phyloP scores from a whole-genome alignment of 2,113 vertebrate species.

The Pica pica region DNA sequence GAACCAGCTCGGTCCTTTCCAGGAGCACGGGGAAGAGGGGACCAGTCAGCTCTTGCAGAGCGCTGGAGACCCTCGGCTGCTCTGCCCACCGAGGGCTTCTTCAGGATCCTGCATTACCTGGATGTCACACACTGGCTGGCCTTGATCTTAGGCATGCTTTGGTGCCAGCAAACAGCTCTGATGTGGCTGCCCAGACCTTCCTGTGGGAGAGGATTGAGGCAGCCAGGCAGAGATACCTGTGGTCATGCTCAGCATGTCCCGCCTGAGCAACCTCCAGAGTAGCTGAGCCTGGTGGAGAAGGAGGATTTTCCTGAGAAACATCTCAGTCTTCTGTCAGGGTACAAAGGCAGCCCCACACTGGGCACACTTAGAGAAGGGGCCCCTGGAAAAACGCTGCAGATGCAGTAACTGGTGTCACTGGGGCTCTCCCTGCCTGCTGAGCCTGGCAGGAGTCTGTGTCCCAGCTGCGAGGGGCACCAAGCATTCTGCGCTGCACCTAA shows the following conservation, averaged over 20 bases:
- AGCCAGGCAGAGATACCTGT: not conserved
- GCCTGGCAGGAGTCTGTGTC: not conserved
- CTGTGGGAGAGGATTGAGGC: not conserved
- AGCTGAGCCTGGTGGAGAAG: accelerated
- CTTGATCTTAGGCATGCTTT: not conserved
- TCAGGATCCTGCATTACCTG: not conserved
- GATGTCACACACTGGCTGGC: not conserved
- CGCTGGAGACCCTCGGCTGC: not conserved
- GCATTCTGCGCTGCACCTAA: not conserved
- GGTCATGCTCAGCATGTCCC: not conserved
- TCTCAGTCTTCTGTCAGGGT: not conserved
- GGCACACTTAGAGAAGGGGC: not conserved
- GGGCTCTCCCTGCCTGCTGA: not conserved
- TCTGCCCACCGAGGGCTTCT: not conserved
- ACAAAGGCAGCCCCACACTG: not conserved
- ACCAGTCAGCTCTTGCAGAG: accelerated
- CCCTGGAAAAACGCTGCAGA: not conserved
- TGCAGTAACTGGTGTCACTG: not conserved
- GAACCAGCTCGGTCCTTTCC: not conserved
- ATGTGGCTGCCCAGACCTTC: accelerated
- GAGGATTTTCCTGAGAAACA: not conserved
- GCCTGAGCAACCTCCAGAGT: not conserved
- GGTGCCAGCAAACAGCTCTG: not conserved
- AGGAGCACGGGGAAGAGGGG: accelerated
- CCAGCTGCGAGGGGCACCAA: not conserved